phyloP scores from a whole-genome alignment of 1,140 invertebrate genomes.

The Coptotermes formosanus region DNA sequence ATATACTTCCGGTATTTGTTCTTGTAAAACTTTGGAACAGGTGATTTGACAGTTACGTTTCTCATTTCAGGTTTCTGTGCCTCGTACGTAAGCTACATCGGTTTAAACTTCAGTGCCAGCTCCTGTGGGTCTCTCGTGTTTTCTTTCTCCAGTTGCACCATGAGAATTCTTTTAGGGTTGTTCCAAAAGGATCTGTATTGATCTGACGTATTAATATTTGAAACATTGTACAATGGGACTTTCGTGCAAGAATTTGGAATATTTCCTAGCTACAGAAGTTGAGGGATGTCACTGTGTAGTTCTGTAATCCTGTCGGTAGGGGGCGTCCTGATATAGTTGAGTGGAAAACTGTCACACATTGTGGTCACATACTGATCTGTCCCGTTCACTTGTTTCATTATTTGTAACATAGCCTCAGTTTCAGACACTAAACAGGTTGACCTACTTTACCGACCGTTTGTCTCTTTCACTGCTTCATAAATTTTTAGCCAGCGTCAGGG shows the following conservation, averaged over 20 bases:
- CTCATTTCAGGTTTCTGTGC: not conserved
- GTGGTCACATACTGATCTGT: no score
- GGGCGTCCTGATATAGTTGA: not conserved
- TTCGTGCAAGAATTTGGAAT: not conserved
- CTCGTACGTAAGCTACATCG: not conserved
- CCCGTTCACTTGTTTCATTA: no score
- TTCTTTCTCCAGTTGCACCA: not conserved
- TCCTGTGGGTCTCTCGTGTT: not conserved
- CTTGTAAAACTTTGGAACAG: no score
- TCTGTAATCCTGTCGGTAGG: not conserved
- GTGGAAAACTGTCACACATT: not conserved
- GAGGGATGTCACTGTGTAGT: not conserved
- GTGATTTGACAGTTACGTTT: not conserved
- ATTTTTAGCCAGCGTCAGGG: no score
- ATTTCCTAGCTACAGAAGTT: not conserved
- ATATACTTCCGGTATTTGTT: no score
- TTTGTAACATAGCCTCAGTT: no score
- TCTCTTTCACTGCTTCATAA: no score
- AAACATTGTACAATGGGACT: not conserved
- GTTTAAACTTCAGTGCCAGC: no score
- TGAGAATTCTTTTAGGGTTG: not conserved
- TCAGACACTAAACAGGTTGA: no score
- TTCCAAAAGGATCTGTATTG: not conserved
- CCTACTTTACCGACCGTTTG: no score
- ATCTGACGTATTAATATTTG: not conserved